Conservation (phyloP, 2,113 vertebrate species). For the Vombatus ursinus region DNA sequence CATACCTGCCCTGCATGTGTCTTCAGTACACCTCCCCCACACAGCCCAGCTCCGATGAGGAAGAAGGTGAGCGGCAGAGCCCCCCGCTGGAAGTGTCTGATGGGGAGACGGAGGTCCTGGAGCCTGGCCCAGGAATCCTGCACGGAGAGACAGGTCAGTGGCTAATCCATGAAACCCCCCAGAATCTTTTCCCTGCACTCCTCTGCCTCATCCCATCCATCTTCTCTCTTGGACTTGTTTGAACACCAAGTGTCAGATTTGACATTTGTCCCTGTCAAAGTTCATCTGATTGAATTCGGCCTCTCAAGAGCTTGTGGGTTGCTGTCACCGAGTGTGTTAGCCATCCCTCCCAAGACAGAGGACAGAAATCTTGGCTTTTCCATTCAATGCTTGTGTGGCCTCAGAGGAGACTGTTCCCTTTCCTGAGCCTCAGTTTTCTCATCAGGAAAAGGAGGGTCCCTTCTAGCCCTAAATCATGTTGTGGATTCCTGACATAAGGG, state of each 20-base stretch:
- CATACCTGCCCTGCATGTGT: conserved; percentile 86
- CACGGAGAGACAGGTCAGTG: conserved; percentile 90
- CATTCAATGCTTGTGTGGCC: too few species aligned
- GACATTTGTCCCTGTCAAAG: too few species aligned
- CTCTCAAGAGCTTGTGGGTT: too few species aligned
- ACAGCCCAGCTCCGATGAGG: conserved; percentile 94
- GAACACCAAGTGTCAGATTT: background rate
- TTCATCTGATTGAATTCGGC: too few species aligned
- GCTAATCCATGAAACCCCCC: background rate
- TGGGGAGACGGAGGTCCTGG: conserved; percentile 91
- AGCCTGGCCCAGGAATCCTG: conserved; percentile 87
- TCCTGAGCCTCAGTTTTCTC: background rate
- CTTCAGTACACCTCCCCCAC: conserved; percentile 87
- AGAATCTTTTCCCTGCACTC: background rate
- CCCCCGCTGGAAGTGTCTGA: conserved; percentile 96
- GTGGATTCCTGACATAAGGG: fast-evolving
- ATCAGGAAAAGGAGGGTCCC: too few species aligned
- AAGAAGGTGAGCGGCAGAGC: conserved; percentile 92
- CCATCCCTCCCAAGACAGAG: too few species aligned
- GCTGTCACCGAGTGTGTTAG: too few species aligned
- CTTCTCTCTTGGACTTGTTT: background rate
- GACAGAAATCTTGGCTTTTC: too few species aligned
- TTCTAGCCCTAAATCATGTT: too few species aligned
- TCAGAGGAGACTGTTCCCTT: too few species aligned
- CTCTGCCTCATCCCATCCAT: background rate